These are phyloP conservation scores for Cheilosia pagana DNA, from an alignment of 2,888 invertebrate genomes.

Conservation along the genomic window DNA sequence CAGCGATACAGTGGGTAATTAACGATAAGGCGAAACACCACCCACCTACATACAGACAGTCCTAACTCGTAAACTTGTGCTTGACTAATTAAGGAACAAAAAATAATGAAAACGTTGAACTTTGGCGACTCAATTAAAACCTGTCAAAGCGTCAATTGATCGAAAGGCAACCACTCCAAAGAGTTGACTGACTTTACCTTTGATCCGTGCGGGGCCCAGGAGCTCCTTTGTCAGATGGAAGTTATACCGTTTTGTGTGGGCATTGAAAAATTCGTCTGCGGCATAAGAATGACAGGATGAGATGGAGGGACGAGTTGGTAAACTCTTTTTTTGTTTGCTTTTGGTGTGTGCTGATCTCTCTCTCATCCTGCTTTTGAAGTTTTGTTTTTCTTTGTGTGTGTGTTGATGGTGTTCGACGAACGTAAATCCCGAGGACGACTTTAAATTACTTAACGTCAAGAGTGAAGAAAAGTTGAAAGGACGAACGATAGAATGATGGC, in stretches of 20 bases:
- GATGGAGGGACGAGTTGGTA: conserved; percentile 1
- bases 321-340: not conserved
- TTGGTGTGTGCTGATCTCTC: not conserved
- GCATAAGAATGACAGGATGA: conserved; percentile 17
- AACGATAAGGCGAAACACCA: conserved; percentile 24
- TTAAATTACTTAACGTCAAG: conserved; percentile 37
- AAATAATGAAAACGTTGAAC: conserved; percentile 37
- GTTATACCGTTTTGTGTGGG: conserved; percentile 10
- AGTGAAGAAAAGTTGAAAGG: conserved; percentile 15
- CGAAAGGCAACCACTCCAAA: conserved; percentile 7
- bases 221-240: conserved; percentile 17
- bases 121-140: conserved; percentile 55
- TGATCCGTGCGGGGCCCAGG: not conserved
- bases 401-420: conserved; percentile 6
- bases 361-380: not conserved
- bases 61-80: conserved; percentile 39
- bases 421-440: conserved; percentile 44
- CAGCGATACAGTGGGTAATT: conserved; percentile 35
- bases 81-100: conserved; percentile 41
- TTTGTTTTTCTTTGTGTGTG: not conserved
- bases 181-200: not conserved
- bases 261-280: conserved; percentile 45
- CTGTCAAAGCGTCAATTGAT: conserved; percentile 51
- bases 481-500: not conserved
- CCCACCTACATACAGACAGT: conserved; percentile 5